phyloP scores from a whole-genome alignment of 1,140 invertebrate species.

The Lysiphlebus fabarum region DNA sequence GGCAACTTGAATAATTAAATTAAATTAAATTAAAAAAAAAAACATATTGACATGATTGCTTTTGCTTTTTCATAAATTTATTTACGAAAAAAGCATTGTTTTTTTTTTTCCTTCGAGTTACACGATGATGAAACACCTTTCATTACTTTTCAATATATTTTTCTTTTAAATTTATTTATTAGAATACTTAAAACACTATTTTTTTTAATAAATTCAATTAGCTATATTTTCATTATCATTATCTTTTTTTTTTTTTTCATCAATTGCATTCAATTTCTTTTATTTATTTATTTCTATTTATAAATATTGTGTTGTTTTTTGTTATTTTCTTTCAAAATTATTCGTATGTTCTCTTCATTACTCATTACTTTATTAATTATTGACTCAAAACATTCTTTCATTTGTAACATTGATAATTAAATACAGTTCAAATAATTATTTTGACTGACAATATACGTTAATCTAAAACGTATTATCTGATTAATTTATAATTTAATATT shows the following conservation, averaged over 20 bases:
- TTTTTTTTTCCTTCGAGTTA: too few species aligned
- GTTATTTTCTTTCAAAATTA: slow-evolving; percentile 10
- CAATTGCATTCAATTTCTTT: neutral
- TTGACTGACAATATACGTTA: slow-evolving; percentile 17
- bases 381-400: slow-evolving; percentile 1
- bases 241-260: neutral
- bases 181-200: too few species aligned
- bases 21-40: too few species aligned
- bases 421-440: slow-evolving; percentile 11
- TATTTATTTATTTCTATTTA: slow-evolving; percentile 2
- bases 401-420: neutral
- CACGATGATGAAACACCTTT: too few species aligned
- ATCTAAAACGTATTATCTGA: slow-evolving; percentile 11
- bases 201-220: too few species aligned
- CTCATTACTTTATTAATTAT: neutral
- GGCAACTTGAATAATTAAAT: too few species aligned
- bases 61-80: too few species aligned
- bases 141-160: too few species aligned
- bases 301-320: slow-evolving; percentile 1
- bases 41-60: too few species aligned
- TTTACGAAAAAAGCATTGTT: too few species aligned
- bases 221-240: neutral
- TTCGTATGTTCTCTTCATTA: slow-evolving; percentile 2
- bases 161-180: too few species aligned
- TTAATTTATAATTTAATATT: neutral